Percentiles rank a stretch among this genome's conserved stretches.
Conservation (phyloP, 2,113 vertebrate genomes). For the Uria aalge region DNA sequence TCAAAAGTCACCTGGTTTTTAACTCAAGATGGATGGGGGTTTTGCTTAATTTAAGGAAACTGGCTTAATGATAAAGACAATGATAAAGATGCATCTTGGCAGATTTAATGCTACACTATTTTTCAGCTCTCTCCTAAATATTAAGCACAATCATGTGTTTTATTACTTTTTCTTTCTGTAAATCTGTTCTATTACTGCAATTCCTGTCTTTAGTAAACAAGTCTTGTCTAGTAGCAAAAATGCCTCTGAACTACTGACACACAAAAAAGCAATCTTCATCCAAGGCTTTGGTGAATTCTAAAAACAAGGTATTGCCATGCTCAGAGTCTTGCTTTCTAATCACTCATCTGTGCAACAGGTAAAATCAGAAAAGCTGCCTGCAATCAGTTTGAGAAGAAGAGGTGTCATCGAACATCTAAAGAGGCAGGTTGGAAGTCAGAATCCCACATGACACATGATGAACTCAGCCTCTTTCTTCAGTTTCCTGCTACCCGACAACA, state of each 20-base stretch:
- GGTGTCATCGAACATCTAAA: not conserved
- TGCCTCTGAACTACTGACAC: not conserved
- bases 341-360: not conserved
- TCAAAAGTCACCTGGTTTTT: not conserved
- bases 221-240: not conserved
- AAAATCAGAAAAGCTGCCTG: not conserved
- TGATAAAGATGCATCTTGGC: not conserved
- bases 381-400: not conserved
- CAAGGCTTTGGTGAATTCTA: not conserved
- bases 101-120: not conserved
- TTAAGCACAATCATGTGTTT: not conserved
- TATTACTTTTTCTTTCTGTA: not conserved
- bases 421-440: not conserved
- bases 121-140: not conserved
- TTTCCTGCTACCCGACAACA: not conserved
- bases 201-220: not conserved
- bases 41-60: not conserved
- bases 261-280: not conserved
- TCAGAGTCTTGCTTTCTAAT: not conserved
- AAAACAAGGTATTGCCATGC: not conserved
- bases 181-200: not conserved
- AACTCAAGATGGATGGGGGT: not conserved
- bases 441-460: not conserved
- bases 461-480: not conserved
- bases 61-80: not conserved